phyloP scores from a whole-genome alignment of 2,797 vertebrate genomes.

The Macropus fuliginosus region DNA sequence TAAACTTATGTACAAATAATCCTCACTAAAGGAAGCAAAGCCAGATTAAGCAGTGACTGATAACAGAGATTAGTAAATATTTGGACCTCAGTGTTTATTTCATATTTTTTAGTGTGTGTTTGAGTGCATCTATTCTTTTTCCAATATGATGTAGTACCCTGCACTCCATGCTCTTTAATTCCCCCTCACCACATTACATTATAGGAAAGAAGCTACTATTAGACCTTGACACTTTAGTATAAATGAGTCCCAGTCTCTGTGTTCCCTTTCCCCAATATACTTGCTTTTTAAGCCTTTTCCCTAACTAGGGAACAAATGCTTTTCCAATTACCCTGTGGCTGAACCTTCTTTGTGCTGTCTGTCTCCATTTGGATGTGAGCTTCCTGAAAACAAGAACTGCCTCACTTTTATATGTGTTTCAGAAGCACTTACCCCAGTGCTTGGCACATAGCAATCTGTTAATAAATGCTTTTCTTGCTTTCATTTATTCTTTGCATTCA shows the following conservation, averaged over 20 bases:
- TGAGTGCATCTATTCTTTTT: not conserved
- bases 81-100: not conserved
- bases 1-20: not conserved
- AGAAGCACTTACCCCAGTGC: not conserved
- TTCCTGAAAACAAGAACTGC: not conserved
- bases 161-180: not conserved
- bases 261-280: not conserved
- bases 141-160: not conserved
- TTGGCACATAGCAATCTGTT: not conserved
- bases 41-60: not conserved
- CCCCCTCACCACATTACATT: not conserved
- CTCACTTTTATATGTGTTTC: not conserved
- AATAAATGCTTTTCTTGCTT: not conserved
- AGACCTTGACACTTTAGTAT: not conserved
- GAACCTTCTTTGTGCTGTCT: not conserved
- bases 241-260: not conserved
- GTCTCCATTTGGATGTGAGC: not conserved
- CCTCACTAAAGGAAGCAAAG: not conserved
- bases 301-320: not conserved
- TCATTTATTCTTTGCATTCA: not conserved
- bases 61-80: not conserved
- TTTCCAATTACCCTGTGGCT: not conserved
- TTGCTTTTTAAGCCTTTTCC: not conserved
- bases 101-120: not conserved
- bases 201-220: not conserved